These are phyloP conservation scores for Sphaeramia orbicularis DNA, from an alignment of 2,797 vertebrate genomes.

Conservation along the genomic window DNA sequence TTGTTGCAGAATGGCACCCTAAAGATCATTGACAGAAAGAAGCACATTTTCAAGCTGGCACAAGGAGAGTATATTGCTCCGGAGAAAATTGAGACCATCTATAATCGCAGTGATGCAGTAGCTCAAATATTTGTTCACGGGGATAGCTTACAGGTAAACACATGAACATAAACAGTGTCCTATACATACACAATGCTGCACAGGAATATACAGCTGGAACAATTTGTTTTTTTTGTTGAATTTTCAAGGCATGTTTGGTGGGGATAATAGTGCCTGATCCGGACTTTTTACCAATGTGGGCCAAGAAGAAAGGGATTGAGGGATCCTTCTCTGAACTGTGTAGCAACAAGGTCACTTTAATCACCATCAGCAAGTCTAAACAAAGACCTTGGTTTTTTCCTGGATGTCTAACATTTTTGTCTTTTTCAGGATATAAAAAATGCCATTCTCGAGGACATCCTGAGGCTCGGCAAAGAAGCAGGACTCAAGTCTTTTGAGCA, in stretches of 20 bases:
- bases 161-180: background rate
- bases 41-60: slow-evolving; percentile 98
- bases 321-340: slow-evolving; percentile 92
- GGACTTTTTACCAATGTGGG: slow-evolving; percentile 89
- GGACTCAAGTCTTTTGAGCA: slow-evolving; percentile 98
- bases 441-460: slow-evolving; percentile 90
- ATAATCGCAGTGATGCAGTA: slow-evolving; percentile 89
- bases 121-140: slow-evolving; percentile 95
- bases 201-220: background rate
- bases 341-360: slow-evolving; percentile 86
- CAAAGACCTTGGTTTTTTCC: background rate
- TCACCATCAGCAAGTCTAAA: background rate
- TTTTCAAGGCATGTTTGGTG: slow-evolving; percentile 91
- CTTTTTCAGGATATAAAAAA: slow-evolving; percentile 90
- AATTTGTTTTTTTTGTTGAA: background rate
- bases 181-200: background rate
- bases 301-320: slow-evolving; percentile 88
- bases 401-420: background rate
- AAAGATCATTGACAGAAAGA: slow-evolving; percentile 97
- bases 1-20: slow-evolving; percentile 92
- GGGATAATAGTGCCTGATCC: slow-evolving; percentile 93
- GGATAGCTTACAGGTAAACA: slow-evolving; percentile 94
- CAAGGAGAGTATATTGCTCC: slow-evolving; percentile 99
- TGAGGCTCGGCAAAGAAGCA: slow-evolving; percentile 90
- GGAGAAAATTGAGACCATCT: slow-evolving; percentile 96